Percentiles rank a stretch among this genome's conserved stretches.
Evolutionary conservation across 2,797 vertebrate species (phyloP).

Genomic region (Anolis apletophallus): DNA sequence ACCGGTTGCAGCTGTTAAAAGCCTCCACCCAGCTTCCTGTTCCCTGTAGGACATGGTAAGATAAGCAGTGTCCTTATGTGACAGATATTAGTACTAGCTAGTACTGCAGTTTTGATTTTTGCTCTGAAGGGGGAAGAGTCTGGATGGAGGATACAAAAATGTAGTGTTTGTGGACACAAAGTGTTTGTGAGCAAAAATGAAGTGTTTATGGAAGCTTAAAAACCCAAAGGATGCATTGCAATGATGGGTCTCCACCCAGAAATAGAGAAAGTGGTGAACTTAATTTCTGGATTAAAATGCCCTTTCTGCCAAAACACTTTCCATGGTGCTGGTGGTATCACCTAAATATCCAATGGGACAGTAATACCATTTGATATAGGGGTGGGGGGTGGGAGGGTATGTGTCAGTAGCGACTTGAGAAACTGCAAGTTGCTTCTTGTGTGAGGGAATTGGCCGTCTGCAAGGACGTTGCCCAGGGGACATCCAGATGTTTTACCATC

Average conservation of each 20-base stretch:
- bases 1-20: neutral
- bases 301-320: neutral
- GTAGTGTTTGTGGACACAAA: neutral
- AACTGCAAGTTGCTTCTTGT: no score
- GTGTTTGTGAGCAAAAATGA: neutral
- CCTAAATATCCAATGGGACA: neutral
- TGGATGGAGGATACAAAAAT: neutral
- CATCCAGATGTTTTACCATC: no score
- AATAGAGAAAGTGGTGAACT: neutral
- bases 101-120: neutral
- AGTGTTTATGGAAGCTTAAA: neutral
- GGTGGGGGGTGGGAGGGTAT: no score
- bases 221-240: neutral
- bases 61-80: neutral
- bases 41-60: neutral
- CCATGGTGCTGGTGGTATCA: neutral
- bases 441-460: no score
- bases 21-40: neutral
- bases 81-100: neutral
- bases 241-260: neutral
- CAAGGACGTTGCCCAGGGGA: no score
- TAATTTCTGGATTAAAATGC: neutral
- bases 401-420: no score
- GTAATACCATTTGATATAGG: neutral
- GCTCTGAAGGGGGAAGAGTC: neutral